A percentile compares a stretch with the other conserved stretches of the same genome.
Evolutionary conservation across 2,113 vertebrate species (phyloP).

Genomic region (Cinclus mexicanus): DNA sequence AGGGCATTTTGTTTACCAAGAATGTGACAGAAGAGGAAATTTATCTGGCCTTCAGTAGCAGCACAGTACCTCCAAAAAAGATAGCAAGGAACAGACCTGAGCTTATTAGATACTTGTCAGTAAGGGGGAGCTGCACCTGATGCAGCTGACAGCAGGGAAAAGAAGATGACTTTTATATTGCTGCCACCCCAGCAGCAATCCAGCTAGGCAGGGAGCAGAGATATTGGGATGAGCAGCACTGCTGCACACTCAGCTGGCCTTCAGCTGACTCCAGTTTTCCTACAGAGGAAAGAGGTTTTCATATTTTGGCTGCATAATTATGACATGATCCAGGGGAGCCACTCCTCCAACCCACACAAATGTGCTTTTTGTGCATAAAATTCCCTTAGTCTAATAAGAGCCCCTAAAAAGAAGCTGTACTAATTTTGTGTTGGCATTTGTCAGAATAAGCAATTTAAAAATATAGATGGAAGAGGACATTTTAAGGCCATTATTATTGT

Average conservation of each 20-base stretch:
- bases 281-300: background rate
- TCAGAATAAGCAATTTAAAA: background rate
- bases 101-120: slow-evolving; percentile 34
- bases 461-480: background rate
- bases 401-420: background rate
- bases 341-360: background rate
- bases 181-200: background rate
- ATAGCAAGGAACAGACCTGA: slow-evolving; percentile 2
- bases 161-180: slow-evolving; percentile 51
- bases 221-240: background rate
- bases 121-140: background rate
- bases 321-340: rapidly evolving
- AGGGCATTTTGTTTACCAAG: background rate
- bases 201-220: background rate
- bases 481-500: background rate
- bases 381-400: background rate
- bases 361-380: background rate
- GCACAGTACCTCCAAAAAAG: background rate
- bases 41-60: background rate
- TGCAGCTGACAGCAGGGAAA: background rate
- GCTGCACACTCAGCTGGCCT: background rate
- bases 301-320: background rate
- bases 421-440: background rate
- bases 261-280: background rate
- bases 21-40: background rate